phyloP scores from a whole-genome alignment of 2,113 vertebrate genomes.

The Chionis minor region DNA sequence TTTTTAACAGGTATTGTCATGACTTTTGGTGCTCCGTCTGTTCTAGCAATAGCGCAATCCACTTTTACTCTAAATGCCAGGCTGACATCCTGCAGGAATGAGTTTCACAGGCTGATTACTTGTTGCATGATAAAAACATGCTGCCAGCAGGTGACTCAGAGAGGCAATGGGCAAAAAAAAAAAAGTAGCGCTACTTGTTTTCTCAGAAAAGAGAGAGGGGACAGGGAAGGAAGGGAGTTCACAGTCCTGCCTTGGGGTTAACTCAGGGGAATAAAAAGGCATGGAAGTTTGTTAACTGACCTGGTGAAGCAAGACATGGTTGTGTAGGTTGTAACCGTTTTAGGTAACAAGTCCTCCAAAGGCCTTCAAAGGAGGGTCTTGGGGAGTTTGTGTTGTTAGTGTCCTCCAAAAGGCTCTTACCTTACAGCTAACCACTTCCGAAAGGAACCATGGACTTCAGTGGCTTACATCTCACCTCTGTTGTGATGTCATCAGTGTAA shows the following conservation, averaged over 20 bases:
- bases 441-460: not conserved
- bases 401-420: not conserved
- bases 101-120: not conserved
- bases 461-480: constrained; percentile 33
- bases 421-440: not conserved
- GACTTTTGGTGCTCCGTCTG: not conserved
- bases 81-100: not conserved
- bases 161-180: not conserved
- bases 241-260: not conserved
- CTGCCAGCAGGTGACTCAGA: not conserved
- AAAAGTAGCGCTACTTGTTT: not conserved
- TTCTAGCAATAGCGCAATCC: not conserved
- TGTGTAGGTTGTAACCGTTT: rapidly evolving
- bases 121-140: not conserved
- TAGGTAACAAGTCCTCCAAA: not conserved
- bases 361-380: not conserved
- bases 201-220: not conserved
- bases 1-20: not conserved
- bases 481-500: constrained; percentile 71
- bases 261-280: not conserved
- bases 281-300: not conserved
- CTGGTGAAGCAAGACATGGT: not conserved
- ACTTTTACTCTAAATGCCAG: not conserved
- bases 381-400: not conserved
- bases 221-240: not conserved